phyloP scores from a whole-genome alignment of 2,797 vertebrate species.

The Decapterus maruadsi region DNA sequence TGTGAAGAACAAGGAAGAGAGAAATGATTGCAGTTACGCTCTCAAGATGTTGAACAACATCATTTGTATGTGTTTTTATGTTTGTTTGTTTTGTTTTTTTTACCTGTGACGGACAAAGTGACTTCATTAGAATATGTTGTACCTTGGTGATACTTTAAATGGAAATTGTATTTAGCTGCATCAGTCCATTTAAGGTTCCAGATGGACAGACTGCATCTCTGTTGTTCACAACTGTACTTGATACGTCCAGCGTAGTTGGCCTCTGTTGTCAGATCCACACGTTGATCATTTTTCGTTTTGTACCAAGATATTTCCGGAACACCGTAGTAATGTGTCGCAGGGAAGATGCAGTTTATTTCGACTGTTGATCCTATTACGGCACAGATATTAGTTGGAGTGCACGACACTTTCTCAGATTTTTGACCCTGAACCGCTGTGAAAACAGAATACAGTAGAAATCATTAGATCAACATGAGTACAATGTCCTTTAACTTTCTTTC shows the following conservation, averaged over 20 bases:
- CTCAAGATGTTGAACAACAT: too few relatives aligned
- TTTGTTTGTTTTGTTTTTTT: neutral
- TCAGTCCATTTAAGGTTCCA: slow-evolving; percentile 37
- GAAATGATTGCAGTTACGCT: too few relatives aligned
- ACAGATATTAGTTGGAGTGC: neutral
- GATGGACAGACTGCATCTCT: slow-evolving; percentile 15
- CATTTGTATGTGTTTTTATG: too few relatives aligned
- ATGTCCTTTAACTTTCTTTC: too few relatives aligned
- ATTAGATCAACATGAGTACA: neutral
- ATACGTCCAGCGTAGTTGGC: slow-evolving; percentile 21
- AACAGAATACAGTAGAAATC: slow-evolving; percentile 17
- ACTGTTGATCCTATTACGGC: slow-evolving; percentile 39
- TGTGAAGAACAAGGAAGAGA: too few relatives aligned
- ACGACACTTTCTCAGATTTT: neutral
- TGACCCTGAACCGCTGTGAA: slow-evolving; percentile 34
- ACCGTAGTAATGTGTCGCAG: neutral
- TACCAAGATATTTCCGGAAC: slow-evolving; percentile 16
- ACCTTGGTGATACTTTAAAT: neutral
- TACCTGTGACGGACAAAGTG: slow-evolving; percentile 47
- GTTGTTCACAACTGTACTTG: neutral
- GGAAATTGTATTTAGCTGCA: slow-evolving; percentile 29
- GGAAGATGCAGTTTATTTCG: neutral
- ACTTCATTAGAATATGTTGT: neutral
- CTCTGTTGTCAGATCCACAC: slow-evolving; percentile 12
- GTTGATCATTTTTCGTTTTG: neutral